phyloP scores from a whole-genome alignment of 2,888 invertebrate genomes.

The Pterobdella sp. region DNA sequence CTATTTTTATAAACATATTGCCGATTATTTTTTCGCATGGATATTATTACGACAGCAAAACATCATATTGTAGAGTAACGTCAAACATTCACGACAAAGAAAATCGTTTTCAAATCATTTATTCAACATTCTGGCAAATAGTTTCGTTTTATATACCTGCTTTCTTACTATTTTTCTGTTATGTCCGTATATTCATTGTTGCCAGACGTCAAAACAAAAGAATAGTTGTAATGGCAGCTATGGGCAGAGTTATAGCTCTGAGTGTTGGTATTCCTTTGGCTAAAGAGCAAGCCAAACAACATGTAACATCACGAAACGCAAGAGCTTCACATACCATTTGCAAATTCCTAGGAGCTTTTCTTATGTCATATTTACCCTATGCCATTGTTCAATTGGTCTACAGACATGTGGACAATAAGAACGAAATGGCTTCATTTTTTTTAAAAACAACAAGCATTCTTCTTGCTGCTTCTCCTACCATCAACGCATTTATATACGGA shows the following conservation, averaged over 20 bases:
- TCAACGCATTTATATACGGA: slow-evolving; percentile 31
- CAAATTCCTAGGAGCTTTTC: slow-evolving; percentile 30
- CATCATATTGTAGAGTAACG: background rate
- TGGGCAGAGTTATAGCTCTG: slow-evolving; percentile 31
- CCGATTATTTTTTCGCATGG: slow-evolving; percentile 24
- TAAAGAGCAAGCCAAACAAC: slow-evolving; percentile 27
- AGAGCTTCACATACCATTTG: slow-evolving; percentile 30
- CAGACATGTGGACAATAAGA: background rate
- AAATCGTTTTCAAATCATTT: slow-evolving; percentile 3
- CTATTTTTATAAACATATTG: slow-evolving; percentile 19
- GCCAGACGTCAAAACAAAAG: slow-evolving; percentile 30
- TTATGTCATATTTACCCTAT: slow-evolving; percentile 30
- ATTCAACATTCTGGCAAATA: slow-evolving; percentile 6
- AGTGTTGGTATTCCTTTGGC: slow-evolving; percentile 30
- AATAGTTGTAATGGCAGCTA: slow-evolving; percentile 30
- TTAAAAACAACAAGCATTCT: slow-evolving; percentile 3
- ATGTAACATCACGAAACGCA: slow-evolving; percentile 22
- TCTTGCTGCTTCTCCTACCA: slow-evolving; percentile 28
- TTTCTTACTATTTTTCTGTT: slow-evolving; percentile 25
- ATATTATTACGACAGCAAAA: background rate
- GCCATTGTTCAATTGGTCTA: slow-evolving; percentile 20
- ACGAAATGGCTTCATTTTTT: slow-evolving; percentile 9
- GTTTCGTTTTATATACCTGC: slow-evolving; percentile 28
- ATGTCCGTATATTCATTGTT: slow-evolving; percentile 30
- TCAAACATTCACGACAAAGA: background rate